These are phyloP conservation scores for Epizoanthus ramosus DNA, from an alignment of 92 coral and sea anemone genomes.

Conservation along the genomic window DNA sequence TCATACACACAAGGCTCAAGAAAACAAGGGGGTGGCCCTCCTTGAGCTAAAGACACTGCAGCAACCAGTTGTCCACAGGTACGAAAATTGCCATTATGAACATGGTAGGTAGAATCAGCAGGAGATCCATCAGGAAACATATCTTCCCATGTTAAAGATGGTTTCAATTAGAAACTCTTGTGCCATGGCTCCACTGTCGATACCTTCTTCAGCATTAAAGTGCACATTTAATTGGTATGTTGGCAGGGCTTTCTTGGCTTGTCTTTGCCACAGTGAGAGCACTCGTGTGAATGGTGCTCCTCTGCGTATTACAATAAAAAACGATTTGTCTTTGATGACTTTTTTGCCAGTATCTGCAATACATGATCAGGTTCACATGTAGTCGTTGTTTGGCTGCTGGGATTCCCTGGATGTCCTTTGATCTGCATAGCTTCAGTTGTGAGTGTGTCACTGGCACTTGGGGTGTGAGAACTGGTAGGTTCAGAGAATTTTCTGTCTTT, in stretches of 20 bases:
- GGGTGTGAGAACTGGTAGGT: conserved; percentile 15
- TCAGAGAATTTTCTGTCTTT: conserved; percentile 6
- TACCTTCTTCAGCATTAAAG: conserved; percentile 46
- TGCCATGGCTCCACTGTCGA: conserved; percentile 55
- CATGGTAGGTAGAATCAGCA: conserved; percentile 50
- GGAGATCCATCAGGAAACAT: conserved; percentile 65
- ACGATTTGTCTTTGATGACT: conserved; percentile 14
- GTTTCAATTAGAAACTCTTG: conserved; percentile 35
- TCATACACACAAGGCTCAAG: conserved; percentile 53
- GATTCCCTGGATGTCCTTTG: conserved; percentile 7
- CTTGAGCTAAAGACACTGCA: conserved; percentile 48
- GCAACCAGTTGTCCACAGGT: conserved; percentile 47
- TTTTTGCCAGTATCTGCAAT: conserved; percentile 23
- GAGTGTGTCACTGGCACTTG: conserved; percentile 17
- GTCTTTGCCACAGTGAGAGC: conserved; percentile 57
- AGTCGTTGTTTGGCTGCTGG: background rate
- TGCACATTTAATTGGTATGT: conserved; percentile 35
- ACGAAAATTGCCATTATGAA: conserved; percentile 51
- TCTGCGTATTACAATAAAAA: conserved; percentile 42
- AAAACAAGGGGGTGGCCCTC: conserved; percentile 54
- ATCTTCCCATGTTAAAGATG: conserved; percentile 37
- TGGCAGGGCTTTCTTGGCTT: conserved; percentile 48
- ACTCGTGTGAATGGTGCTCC: conserved; percentile 43
- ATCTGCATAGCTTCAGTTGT: conserved; percentile 17
- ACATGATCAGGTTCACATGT: conserved; percentile 11